phyloP scores from a whole-genome alignment of 2,113 vertebrate genomes.

The Cacatua alba region DNA sequence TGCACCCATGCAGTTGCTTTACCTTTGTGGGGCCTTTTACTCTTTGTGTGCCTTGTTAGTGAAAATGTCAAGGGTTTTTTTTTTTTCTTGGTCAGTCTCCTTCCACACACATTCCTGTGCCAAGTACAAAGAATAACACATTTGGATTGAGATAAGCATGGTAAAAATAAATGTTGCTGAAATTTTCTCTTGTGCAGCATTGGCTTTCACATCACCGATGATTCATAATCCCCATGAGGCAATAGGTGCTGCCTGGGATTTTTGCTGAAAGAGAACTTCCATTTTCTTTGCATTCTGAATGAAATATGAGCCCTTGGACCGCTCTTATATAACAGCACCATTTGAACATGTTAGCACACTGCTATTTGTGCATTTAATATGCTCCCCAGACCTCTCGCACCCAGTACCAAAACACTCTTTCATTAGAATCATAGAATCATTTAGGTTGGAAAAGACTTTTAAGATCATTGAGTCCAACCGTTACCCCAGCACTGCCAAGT shows the following conservation, averaged over 20 bases:
- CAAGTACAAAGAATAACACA: not conserved
- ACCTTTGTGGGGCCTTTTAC: not conserved
- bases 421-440: not conserved
- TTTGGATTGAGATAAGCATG: slow-evolving; percentile 3
- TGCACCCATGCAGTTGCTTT: not conserved
- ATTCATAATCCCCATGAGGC: not conserved
- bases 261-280: slow-evolving; percentile 1
- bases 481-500: not conserved
- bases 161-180: slow-evolving; percentile 20
- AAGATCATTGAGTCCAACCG: not conserved
- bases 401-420: not conserved
- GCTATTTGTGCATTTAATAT: not conserved
- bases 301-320: slow-evolving; percentile 9
- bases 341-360: not conserved
- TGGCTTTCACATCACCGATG: slow-evolving; percentile 15
- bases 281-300: slow-evolving; percentile 26
- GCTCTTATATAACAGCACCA: not conserved
- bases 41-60: not conserved
- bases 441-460: not conserved
- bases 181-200: not conserved
- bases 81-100: not conserved
- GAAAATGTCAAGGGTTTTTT: not conserved
- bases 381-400: not conserved
- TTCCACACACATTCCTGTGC: not conserved
- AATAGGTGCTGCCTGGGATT: not conserved